Conservation (phyloP, 1,140 invertebrate species). For the Himalopsyche phryganea region DNA sequence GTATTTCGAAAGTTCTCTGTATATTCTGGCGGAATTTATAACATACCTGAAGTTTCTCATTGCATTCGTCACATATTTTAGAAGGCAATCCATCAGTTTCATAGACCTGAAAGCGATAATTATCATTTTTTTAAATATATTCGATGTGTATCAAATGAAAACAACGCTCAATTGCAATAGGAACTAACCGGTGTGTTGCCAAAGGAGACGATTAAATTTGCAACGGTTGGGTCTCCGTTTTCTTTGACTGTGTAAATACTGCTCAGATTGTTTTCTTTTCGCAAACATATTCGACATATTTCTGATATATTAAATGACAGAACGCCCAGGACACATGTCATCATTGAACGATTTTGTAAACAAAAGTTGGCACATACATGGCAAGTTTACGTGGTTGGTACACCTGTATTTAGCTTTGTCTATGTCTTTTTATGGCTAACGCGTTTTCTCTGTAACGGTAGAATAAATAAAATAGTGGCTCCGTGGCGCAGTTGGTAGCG, state of each 20-base stretch:
- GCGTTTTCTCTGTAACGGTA: no score
- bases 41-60: slow-evolving; percentile 11
- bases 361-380: no score
- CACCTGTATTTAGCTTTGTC: no score
- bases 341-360: neutral
- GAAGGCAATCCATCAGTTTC: slow-evolving; percentile 21
- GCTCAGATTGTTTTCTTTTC: slow-evolving; percentile 14
- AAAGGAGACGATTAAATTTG: slow-evolving; percentile 19
- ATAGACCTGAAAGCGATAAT: slow-evolving; percentile 9
- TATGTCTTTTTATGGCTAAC: no score
- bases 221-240: slow-evolving; percentile 9
- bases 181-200: slow-evolving; percentile 23
- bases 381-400: no score
- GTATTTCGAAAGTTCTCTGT: slow-evolving; percentile 14
- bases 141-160: neutral
- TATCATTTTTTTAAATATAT: neutral
- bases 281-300: slow-evolving; percentile 27
- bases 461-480: no score
- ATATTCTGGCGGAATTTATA: slow-evolving; percentile 24
- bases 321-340: slow-evolving; percentile 16
- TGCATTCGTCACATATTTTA: slow-evolving; percentile 19
- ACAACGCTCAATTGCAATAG: neutral
- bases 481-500: no score
- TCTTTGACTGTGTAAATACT: slow-evolving; percentile 16
- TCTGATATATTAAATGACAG: slow-evolving; percentile 13